Evolutionary conservation across 2,113 vertebrate genomes (phyloP).

Genomic region (Plestiodon gilberti): DNA sequence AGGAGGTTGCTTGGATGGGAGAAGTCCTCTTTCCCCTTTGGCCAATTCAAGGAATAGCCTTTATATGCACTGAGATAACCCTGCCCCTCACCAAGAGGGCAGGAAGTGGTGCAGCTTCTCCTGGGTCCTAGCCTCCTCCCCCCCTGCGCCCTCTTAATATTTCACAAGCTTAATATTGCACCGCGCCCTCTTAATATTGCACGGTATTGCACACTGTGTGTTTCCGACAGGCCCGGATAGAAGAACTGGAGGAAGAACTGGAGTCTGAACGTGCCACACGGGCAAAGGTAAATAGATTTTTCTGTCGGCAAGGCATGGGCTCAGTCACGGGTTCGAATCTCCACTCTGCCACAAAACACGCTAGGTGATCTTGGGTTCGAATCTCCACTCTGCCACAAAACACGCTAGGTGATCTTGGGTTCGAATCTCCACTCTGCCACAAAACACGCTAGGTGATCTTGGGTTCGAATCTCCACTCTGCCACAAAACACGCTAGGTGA

Average conservation of each 20-base stretch:
- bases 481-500: too few species aligned
- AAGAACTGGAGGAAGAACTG: conserved; percentile 78
- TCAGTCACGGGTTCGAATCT: background rate
- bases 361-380: too few species aligned
- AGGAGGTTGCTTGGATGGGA: background rate
- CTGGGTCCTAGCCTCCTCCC: background rate
- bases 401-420: too few species aligned
- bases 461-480: too few species aligned
- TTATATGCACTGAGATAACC: too few species aligned
- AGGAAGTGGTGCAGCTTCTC: background rate
- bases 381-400: too few species aligned
- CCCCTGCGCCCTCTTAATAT: too few species aligned
- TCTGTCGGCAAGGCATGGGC: background rate
- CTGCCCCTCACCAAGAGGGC: background rate
- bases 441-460: too few species aligned
- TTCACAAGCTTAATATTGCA: background rate
- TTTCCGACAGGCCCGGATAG: conserved; percentile 57
- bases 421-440: too few species aligned
- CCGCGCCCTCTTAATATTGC: too few species aligned
- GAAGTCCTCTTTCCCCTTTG: background rate
- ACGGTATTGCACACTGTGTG: background rate
- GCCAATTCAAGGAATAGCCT: background rate
- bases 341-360: too few species aligned
- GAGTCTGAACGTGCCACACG: conserved; percentile 74
- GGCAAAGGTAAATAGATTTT: conserved; percentile 66